Conservation (phyloP, 2,797 vertebrate species). For the Eleutherodactylus coqui region DNA sequence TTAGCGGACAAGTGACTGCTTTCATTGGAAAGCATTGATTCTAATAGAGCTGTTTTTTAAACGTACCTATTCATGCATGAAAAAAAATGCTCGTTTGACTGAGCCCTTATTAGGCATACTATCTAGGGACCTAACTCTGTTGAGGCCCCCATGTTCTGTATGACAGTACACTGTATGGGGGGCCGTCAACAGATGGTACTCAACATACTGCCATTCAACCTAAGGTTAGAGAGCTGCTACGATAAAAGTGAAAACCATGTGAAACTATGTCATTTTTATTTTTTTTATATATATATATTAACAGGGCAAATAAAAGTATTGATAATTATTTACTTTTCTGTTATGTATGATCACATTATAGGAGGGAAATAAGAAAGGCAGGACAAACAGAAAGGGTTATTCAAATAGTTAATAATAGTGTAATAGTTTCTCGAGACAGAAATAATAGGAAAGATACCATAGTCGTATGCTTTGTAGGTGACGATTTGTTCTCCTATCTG, state of each 20-base stretch:
- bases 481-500: conserved; percentile 18
- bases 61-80: too few species aligned
- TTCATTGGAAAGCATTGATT: too few species aligned
- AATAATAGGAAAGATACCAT: not conserved
- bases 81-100: too few species aligned
- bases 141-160: too few species aligned
- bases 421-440: conserved; percentile 10
- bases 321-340: not conserved
- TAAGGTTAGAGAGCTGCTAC: not conserved
- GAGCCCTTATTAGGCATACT: too few species aligned
- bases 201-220: too few species aligned
- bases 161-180: too few species aligned
- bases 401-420: too few species aligned
- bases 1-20: too few species aligned
- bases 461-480: not conserved
- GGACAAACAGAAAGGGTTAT: not conserved
- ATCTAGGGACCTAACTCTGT: too few species aligned
- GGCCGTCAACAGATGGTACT: too few species aligned
- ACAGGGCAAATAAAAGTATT: not conserved
- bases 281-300: not conserved
- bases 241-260: not conserved
- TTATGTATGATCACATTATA: not conserved
- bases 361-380: not conserved
- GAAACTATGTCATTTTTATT: not conserved
- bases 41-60: too few species aligned